Base-by-base conservation (phyloP, 2,113 vertebrate species). In the Melospiza melodia region DNA sequence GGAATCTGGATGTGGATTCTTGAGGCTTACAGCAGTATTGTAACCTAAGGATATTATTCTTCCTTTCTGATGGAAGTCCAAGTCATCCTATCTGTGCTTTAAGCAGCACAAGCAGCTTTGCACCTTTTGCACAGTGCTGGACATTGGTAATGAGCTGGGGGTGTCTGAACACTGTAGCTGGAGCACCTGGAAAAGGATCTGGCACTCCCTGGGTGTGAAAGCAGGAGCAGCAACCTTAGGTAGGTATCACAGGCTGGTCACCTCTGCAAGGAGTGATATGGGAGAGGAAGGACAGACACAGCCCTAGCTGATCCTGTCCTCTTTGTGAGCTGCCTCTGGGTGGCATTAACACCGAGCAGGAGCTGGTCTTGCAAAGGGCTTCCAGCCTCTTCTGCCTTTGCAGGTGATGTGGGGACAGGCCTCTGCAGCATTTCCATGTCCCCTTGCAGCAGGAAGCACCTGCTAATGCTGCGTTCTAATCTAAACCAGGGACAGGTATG, bases 111-210 rank as follows among this genome's bases (percentile, higher is more conserved):
- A 55, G 43, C 5, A 39, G 48, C 30, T 74, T 31, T n/a, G 67
- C 15, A 16, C 25, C 10, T 52, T 28, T 28, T 76, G 58, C 31
- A 43, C 2, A 69, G 21, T 71, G 14, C 30, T 68, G 66, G 41
- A 65, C 0, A 3, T 1, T 48, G 67, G 16, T 4, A 1, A 1
- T 24, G 43, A 24, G 27, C 33, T 57, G 31, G 19, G 52, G 16
- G 6, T 13, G 11, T 15, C 18, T 16, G 27, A 15, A n/a, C 12
- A 11, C 18, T n/a, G 41, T 9, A 82, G 80, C 16, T 58, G 67
- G 24, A 73, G 46, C 33, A 46, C 18, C 20, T 73, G 27, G 68
- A 46, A 69, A 77, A 71, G 41, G 37, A 39, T 39, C 37, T 39
- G 37, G 12, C 0, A 0, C 43, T 88, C 28, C 18, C 33, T 35